These are phyloP conservation scores for Microcebus griseorufus DNA, from an alignment of 2,113 vertebrate genomes.

Conservation along the genomic window DNA sequence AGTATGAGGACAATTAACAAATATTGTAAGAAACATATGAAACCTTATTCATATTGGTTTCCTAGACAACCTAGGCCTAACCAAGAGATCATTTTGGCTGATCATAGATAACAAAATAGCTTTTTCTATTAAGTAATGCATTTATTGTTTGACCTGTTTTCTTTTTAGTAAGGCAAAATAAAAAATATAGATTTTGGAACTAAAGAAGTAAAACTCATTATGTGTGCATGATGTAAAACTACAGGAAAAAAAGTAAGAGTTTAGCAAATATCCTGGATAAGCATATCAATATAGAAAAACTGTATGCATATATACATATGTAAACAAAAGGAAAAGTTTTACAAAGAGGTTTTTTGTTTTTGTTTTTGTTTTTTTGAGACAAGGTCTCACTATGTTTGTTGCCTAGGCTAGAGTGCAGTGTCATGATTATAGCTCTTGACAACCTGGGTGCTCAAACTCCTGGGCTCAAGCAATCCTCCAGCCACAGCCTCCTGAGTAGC, in stretches of 20 bases:
- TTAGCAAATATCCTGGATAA: neutral
- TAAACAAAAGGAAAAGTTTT: slow-evolving; percentile 9
- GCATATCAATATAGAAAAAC: neutral
- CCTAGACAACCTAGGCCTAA: neutral
- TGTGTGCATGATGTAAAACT: neutral
- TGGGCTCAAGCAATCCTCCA: no score
- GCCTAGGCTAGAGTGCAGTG: no score
- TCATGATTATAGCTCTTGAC: no score
- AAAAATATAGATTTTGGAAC: neutral
- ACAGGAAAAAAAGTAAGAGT: neutral
- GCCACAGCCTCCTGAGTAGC: no score
- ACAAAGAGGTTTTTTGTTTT: neutral
- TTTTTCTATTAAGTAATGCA: neutral
- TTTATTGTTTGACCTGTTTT: neutral
- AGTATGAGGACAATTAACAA: neutral
- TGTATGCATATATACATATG: neutral
- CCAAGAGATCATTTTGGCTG: slow-evolving; percentile 6
- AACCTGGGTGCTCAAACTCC: no score
- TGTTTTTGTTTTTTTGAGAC: no score
- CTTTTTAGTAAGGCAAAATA: slow-evolving; percentile 7
- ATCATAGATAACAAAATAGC: neutral
- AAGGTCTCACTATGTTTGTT: no score
- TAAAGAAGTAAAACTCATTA: neutral
- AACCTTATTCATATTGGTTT: neutral
- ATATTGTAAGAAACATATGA: neutral